Percentiles rank a stretch among this genome's conserved stretches.
phyloP scores from a whole-genome alignment of 2,888 invertebrate genomes.

The Scaptomyza polygonia region DNA sequence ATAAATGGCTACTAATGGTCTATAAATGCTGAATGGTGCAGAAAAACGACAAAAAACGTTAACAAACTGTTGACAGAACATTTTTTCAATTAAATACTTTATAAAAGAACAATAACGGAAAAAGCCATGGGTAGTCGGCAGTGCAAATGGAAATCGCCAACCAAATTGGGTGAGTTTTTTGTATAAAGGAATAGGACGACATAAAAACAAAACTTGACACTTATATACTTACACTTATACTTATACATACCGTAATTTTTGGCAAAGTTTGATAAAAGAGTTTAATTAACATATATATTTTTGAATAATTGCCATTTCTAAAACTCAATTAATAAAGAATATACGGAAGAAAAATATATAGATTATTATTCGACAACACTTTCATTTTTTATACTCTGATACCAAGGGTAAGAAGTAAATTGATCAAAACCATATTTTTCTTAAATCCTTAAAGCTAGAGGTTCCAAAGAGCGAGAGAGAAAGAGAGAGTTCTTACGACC shows the following conservation, averaged over 20 bases:
- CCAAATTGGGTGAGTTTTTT: conserved; percentile 51
- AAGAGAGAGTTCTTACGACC: no score
- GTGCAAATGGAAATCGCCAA: conserved; percentile 26
- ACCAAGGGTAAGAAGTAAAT: no score
- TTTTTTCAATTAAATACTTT: conserved; percentile 20
- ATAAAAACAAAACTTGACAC: not conserved
- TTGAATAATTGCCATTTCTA: not conserved
- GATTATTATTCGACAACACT: no score
- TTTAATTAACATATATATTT: not conserved
- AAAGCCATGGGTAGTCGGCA: conserved; percentile 32
- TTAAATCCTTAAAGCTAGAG: no score
- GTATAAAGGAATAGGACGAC: not conserved
- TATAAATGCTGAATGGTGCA: conserved; percentile 30
- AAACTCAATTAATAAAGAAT: not conserved
- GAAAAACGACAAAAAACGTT: conserved; percentile 13
- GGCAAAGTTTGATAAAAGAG: no score
- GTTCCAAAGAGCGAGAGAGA: no score
- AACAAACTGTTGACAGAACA: conserved; percentile 11
- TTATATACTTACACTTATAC: no score
- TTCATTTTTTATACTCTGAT: no score
- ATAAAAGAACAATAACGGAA: conserved; percentile 3
- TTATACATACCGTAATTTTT: no score
- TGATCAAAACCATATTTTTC: no score
- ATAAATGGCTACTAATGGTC: conserved; percentile 38
- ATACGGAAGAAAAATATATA: no score